Evolutionary conservation across 2,113 vertebrate species (phyloP).

Genomic region (Pseudorasbora parva): DNA sequence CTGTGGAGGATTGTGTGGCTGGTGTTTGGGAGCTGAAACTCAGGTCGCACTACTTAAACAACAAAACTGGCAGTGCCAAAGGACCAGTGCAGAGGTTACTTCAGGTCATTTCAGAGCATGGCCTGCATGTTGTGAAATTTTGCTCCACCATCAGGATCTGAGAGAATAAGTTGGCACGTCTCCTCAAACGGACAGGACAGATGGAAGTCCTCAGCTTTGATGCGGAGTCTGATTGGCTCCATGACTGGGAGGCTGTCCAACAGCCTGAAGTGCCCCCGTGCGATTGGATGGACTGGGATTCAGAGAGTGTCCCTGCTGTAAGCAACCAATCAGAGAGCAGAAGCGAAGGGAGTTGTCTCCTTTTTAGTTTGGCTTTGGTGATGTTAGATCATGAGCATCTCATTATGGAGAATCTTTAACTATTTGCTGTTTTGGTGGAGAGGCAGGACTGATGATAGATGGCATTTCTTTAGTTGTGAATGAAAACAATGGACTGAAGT

Average conservation of each 20-base stretch:
- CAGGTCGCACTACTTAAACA: not conserved
- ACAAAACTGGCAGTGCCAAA: not conserved
- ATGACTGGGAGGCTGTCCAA: conserved; percentile 48
- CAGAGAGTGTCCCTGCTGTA: conserved; percentile 63
- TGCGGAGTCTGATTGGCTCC: conserved; percentile 34
- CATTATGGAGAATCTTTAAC: not conserved
- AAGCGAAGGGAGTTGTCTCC: not conserved
- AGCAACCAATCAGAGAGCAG: conserved; percentile 43
- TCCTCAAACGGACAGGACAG: not conserved
- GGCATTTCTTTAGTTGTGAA: too few relatives aligned
- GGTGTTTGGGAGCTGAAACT: not conserved
- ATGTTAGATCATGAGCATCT: not conserved
- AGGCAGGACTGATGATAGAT: not conserved
- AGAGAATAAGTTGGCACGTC: not conserved
- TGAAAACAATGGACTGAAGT: not conserved
- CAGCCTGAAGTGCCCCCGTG: not conserved
- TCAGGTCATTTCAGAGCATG: conserved; percentile 2
- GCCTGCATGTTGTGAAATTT: not conserved
- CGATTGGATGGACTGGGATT: conserved; percentile 51
- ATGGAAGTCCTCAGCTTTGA: conserved; percentile 48
- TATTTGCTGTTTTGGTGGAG: not conserved
- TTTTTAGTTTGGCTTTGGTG: not conserved
- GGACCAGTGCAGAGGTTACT: not conserved
- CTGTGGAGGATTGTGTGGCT: not conserved
- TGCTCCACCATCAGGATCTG: not conserved